phyloP scores from a whole-genome alignment of 2,888 invertebrate species.

The Panorpa germanica region DNA sequence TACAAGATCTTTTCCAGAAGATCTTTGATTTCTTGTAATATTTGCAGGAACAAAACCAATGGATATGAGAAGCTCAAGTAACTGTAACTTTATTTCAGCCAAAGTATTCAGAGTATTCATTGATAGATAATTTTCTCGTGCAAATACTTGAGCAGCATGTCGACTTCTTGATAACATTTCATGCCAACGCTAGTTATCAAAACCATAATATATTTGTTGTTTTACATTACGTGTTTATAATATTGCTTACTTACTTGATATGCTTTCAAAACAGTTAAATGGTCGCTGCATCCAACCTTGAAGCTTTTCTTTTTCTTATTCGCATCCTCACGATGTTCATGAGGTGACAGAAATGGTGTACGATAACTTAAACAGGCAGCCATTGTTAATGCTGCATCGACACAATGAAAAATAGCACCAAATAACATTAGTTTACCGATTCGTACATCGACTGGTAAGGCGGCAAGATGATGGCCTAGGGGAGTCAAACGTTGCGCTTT shows the following conservation, averaged over 20 bases:
- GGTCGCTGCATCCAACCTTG: conserved; percentile 68
- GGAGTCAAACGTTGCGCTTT: conserved; percentile 55
- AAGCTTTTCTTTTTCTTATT: conserved; percentile 57
- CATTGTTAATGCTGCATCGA: conserved; percentile 83
- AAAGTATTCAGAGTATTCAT: conserved; percentile 65
- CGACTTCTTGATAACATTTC: conserved; percentile 27
- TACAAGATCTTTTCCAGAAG: conserved; percentile 41
- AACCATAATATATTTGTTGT: conserved; percentile 4
- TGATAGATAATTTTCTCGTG: conserved; percentile 69
- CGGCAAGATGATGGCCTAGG: conserved; percentile 70
- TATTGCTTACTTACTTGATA: conserved; percentile 41
- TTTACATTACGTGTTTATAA: neutral
- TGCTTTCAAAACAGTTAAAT: conserved; percentile 67
- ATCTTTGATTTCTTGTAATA: conserved; percentile 28
- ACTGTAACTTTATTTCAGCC: conserved; percentile 70
- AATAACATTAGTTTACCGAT: conserved; percentile 86
- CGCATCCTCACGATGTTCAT: conserved; percentile 49
- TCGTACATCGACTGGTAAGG: conserved; percentile 76
- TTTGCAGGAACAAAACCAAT: conserved; percentile 62
- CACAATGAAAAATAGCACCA: conserved; percentile 74
- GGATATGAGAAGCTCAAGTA: conserved; percentile 51
- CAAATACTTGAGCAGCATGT: conserved; percentile 57
- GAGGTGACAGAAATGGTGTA: conserved; percentile 57
- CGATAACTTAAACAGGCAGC: conserved; percentile 68
- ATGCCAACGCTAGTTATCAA: neutral